phyloP scores from a whole-genome alignment of 2,113 vertebrate species.

The Bubo bubo region DNA sequence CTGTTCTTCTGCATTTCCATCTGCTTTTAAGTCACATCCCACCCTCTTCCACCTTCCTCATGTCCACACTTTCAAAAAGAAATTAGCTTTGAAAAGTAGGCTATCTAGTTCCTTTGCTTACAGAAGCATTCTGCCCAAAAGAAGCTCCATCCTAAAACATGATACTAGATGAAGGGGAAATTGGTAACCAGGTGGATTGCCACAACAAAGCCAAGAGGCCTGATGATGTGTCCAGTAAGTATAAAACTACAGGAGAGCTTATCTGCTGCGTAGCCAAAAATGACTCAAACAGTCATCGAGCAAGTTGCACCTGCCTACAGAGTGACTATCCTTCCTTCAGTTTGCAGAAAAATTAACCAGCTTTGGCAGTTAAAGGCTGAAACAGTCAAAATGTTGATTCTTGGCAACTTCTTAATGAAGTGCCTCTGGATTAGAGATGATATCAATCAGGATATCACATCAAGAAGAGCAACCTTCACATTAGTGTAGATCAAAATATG shows the following conservation, averaged over 20 bases:
- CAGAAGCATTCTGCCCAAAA: neutral
- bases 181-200: no score
- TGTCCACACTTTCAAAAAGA: neutral
- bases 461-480: neutral
- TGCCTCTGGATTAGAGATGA: neutral
- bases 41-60: slow-evolving; percentile 48
- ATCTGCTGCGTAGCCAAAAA: neutral
- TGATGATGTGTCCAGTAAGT: neutral
- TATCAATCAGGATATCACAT: neutral
- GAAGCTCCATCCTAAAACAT: neutral
- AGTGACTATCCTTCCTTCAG: neutral
- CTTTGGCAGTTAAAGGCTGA: neutral
- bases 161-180: neutral
- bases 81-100: neutral
- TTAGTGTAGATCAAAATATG: fast-evolving
- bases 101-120: neutral
- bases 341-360: neutral
- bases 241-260: neutral
- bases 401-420: neutral
- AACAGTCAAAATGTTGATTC: slow-evolving; percentile 7
- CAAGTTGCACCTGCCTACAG: neutral
- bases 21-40: slow-evolving; percentile 45
- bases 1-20: slow-evolving; percentile 50
- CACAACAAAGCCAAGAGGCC: neutral
- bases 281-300: neutral